phyloP scores from a whole-genome alignment of 2,888 invertebrate species.

The Eucera pruinosa region DNA sequence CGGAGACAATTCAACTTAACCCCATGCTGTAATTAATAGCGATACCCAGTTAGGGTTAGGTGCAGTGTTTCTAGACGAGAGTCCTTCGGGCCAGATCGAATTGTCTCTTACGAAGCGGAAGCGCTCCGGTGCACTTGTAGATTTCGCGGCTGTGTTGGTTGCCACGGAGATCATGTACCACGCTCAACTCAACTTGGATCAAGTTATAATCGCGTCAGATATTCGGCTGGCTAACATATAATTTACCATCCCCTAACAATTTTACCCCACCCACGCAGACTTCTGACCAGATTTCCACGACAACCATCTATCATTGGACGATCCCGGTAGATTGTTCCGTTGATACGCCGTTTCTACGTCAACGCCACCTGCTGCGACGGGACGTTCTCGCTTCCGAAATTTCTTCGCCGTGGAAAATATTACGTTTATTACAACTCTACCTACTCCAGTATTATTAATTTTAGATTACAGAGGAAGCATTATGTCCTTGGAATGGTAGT shows the following conservation, averaged over 20 bases:
- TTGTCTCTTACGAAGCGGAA: slow-evolving; percentile 43
- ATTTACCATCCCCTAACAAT: slow-evolving; percentile 46
- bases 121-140: slow-evolving; percentile 34
- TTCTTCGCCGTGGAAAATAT: not conserved
- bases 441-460: not conserved
- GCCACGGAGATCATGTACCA: slow-evolving; percentile 45
- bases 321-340: slow-evolving; percentile 7
- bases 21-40: slow-evolving; percentile 78
- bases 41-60: slow-evolving; percentile 63
- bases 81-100: slow-evolving; percentile 39
- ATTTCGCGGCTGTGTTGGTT: slow-evolving; percentile 43
- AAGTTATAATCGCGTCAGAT: slow-evolving; percentile 72
- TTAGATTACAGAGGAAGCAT: too few relatives aligned
- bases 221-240: slow-evolving; percentile 61
- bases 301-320: slow-evolving; percentile 38
- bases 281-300: slow-evolving; percentile 33
- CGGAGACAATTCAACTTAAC: slow-evolving; percentile 76
- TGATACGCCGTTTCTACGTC: slow-evolving; percentile 20
- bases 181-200: slow-evolving; percentile 64
- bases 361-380: slow-evolving; percentile 11
- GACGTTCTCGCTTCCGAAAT: not conserved
- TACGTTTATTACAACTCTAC: not conserved
- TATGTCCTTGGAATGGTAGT: too few relatives aligned
- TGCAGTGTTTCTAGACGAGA: slow-evolving; percentile 10
- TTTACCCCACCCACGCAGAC: not conserved